phyloP scores from a whole-genome alignment of 2,888 invertebrate species.

The Lasioglossum figueresi region DNA sequence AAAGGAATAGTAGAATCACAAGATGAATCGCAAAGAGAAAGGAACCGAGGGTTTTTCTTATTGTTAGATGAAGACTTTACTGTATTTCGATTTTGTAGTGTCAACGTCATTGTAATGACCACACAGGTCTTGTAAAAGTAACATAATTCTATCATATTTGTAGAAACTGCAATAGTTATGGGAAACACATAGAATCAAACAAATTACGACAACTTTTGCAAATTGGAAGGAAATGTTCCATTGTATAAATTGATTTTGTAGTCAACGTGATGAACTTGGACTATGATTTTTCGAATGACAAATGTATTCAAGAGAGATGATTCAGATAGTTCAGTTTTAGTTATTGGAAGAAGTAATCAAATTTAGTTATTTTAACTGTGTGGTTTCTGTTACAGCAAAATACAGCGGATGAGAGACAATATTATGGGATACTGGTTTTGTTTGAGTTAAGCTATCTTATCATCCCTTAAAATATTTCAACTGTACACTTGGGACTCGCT shows the following conservation, averaged over 20 bases:
- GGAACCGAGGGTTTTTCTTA: too few species aligned
- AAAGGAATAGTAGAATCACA: too few species aligned
- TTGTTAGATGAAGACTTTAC: too few species aligned
- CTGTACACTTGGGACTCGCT: not conserved
- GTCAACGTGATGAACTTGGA: not conserved
- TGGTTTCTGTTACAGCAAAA: not conserved
- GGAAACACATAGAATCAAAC: too few species aligned
- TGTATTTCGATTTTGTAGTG: too few species aligned
- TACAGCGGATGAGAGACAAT: too few species aligned
- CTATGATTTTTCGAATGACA: not conserved
- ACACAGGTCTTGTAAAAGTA: too few species aligned
- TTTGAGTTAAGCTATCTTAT: not conserved
- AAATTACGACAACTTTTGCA: too few species aligned
- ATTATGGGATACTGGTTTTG: not conserved
- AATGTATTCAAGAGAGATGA: not conserved
- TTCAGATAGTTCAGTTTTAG: not conserved
- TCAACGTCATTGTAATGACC: too few species aligned
- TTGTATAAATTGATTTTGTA: not conserved
- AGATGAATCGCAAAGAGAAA: too few species aligned
- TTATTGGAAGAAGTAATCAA: not conserved
- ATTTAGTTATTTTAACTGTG: not conserved
- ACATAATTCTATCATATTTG: too few species aligned
- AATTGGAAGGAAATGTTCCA: not conserved
- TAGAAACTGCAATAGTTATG: too few species aligned
- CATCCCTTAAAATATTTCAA: not conserved